Conservation (phyloP, 2,113 vertebrate species). For the Rhineura floridana region DNA sequence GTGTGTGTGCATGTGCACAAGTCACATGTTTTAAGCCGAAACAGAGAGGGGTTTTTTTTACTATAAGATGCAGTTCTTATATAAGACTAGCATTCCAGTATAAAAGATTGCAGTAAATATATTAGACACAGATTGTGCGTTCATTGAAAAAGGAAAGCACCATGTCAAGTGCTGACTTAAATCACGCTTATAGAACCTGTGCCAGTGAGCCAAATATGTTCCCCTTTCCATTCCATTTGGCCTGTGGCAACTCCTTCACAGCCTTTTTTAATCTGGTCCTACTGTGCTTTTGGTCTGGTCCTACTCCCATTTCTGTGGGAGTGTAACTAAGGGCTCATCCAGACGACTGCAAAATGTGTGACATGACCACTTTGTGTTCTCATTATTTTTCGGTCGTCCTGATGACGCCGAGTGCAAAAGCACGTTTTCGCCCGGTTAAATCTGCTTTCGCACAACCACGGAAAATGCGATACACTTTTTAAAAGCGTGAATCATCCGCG, state of each 20-base stretch:
- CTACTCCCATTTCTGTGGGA: background rate
- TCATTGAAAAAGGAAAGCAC: background rate
- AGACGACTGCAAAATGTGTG: too few species aligned
- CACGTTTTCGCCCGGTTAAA: too few species aligned
- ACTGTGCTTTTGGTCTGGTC: background rate
- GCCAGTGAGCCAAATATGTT: background rate
- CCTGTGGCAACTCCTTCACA: background rate
- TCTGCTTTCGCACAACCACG: too few species aligned
- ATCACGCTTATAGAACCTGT: background rate
- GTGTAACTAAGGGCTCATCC: background rate
- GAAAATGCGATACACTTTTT: too few species aligned
- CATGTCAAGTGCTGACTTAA: background rate
- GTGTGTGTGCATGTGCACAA: background rate
- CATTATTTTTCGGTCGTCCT: too few species aligned
- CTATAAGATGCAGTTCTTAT: background rate
- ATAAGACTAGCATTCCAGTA: background rate
- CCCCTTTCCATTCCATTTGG: background rate
- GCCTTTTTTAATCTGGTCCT: background rate
- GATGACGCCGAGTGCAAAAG: too few species aligned
- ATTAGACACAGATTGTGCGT: background rate
- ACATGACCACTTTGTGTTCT: too few species aligned
- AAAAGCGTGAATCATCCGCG: too few species aligned
- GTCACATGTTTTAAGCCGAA: slow-evolving; percentile 35
- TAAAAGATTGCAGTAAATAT: background rate
- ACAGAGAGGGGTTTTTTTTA: slow-evolving; percentile 16